A percentile compares a stretch with the other conserved stretches of the same genome.
Evolutionary conservation across 2,797 vertebrate genomes (phyloP).

Genomic region (Hydrolagus colliei): DNA sequence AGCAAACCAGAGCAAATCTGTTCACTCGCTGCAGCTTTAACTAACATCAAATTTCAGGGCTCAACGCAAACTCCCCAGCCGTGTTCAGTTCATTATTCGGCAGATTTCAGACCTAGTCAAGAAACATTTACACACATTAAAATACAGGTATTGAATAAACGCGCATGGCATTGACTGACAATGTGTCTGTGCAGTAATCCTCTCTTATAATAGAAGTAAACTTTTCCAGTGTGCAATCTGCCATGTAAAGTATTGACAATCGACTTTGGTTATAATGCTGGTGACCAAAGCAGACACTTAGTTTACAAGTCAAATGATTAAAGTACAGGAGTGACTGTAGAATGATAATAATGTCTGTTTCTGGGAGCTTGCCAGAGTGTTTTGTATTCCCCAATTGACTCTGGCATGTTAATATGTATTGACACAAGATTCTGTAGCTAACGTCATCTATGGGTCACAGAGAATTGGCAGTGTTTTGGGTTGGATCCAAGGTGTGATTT

Average conservation of each 20-base stretch:
- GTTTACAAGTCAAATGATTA: too few relatives aligned
- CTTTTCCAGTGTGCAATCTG: background rate
- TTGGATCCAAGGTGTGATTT: background rate
- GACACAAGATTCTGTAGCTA: background rate
- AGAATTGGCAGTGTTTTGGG: background rate
- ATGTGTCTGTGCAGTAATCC: background rate
- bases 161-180: background rate
- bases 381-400: background rate
- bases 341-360: background rate
- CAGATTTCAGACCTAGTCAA: background rate
- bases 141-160: background rate
- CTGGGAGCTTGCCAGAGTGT: background rate
- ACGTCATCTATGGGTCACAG: background rate
- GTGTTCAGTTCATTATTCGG: background rate
- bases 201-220: background rate
- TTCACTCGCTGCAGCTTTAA: background rate
- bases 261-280: too few relatives aligned
- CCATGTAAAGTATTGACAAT: background rate
- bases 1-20: conserved; percentile 2
- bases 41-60: conserved; percentile 10
- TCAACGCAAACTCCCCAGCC: background rate
- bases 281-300: too few relatives aligned
- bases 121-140: background rate
- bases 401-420: background rate
- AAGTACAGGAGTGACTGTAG: background rate